phyloP scores from a whole-genome alignment of 64 coral and sea anemone genomes.

The Orbicella faveolata region DNA sequence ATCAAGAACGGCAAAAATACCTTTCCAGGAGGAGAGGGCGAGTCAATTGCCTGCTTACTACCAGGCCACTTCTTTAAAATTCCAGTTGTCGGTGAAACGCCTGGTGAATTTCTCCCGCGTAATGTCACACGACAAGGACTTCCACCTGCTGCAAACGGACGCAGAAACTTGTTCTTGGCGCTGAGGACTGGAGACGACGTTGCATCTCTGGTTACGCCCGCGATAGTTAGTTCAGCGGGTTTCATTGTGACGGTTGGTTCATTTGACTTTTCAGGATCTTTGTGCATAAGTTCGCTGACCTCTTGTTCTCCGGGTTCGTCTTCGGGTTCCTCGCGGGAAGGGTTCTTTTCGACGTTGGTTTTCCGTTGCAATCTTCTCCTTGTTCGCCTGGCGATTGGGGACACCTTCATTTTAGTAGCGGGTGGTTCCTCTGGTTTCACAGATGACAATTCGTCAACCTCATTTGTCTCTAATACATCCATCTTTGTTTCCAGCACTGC shows the following conservation, averaged over 20 bases:
- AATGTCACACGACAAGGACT: conserved; percentile 49
- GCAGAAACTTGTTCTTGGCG: conserved; percentile 72
- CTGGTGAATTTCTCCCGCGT: conserved; percentile 48
- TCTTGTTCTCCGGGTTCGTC: not conserved
- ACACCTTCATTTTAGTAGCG: conserved; percentile 2
- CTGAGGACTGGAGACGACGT: conserved; percentile 68
- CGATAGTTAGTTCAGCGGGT: not conserved
- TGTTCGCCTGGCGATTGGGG: conserved; percentile 80
- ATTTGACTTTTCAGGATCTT: not conserved
- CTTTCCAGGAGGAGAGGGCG: conserved; percentile 81
- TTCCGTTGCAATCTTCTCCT: conserved; percentile 61
- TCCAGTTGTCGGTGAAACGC: conserved; percentile 70
- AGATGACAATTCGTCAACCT: not conserved
- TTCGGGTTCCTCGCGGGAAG: not conserved
- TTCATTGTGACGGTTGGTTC: not conserved
- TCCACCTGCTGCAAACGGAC: conserved; percentile 55
- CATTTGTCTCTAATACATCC: not conserved
- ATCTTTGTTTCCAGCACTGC: not conserved
- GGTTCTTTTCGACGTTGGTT: not conserved
- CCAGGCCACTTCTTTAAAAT: conserved; percentile 77
- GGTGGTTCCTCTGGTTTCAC: conserved; percentile 13
- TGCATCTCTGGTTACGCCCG: conserved; percentile 19
- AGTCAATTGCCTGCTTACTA: conserved; percentile 52
- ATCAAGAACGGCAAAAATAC: conserved; percentile 2
- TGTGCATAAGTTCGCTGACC: not conserved